phyloP scores from a whole-genome alignment of 2,113 vertebrate genomes.

The Trochalopteron elliotii region DNA sequence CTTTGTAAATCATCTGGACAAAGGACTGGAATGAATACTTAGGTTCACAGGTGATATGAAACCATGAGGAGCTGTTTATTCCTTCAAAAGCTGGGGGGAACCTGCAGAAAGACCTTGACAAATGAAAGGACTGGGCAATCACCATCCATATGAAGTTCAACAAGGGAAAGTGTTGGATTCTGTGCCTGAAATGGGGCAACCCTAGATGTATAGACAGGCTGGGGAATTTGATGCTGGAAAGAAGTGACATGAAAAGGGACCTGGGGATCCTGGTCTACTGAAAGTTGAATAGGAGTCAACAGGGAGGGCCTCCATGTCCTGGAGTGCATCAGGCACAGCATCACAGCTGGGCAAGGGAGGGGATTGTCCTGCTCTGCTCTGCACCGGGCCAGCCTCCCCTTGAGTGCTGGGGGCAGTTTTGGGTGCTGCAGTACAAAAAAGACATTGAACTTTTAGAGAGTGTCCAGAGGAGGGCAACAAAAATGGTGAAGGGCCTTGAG shows the following conservation, averaged over 20 bases:
- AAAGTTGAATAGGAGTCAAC: neutral
- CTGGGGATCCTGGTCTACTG: neutral
- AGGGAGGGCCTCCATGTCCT: accelerated
- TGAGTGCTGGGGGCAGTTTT: neutral
- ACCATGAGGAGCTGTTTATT: neutral
- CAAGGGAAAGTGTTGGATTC: neutral
- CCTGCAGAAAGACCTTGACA: neutral
- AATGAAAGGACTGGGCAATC: neutral
- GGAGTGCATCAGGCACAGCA: neutral
- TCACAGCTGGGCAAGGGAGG: neutral
- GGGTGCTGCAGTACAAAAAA: neutral
- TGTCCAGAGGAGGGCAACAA: neutral
- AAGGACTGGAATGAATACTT: neutral
- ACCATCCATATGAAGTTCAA: neutral
- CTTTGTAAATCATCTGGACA: neutral
- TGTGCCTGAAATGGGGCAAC: neutral
- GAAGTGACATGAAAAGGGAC: neutral
- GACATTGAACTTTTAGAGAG: neutral
- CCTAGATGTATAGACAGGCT: neutral
- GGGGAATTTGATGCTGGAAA: neutral
- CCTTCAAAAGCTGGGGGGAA: neutral
- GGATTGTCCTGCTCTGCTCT: neutral
- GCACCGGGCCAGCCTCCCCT: neutral
- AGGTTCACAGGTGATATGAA: neutral
- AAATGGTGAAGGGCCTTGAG: neutral